phyloP scores from a whole-genome alignment of 2,113 vertebrate species.

The Eulemur macaco region DNA sequence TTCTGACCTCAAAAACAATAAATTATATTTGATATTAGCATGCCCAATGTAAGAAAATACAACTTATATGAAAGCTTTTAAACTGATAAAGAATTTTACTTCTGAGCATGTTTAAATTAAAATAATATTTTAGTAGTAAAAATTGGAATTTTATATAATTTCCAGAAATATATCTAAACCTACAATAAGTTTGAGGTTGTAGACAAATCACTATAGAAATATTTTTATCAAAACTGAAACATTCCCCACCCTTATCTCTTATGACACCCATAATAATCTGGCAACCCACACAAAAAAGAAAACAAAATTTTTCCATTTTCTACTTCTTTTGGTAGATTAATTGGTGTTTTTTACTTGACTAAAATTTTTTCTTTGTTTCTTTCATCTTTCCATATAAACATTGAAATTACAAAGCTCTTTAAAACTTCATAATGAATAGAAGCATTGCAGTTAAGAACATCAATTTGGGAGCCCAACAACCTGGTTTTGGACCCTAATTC shows the following conservation, averaged over 20 bases:
- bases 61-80: neutral
- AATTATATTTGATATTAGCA: neutral
- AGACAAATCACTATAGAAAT: neutral
- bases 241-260: neutral
- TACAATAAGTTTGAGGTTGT: neutral
- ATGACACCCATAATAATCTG: neutral
- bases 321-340: neutral
- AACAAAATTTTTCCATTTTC: neutral
- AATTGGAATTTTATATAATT: constrained; percentile 6
- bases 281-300: neutral
- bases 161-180: neutral
- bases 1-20: neutral
- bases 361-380: neutral
- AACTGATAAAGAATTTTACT: neutral
- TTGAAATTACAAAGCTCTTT: neutral
- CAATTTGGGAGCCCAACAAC: neutral
- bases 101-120: neutral
- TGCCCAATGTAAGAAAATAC: neutral
- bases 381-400: neutral
- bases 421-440: neutral
- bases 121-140: neutral
- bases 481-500: neutral
- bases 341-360: neutral
- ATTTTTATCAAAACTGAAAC: neutral
- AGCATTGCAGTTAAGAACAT: neutral